Base-by-base conservation (phyloP, 1,140 invertebrate genomes). In the Sipha flava region DNA sequence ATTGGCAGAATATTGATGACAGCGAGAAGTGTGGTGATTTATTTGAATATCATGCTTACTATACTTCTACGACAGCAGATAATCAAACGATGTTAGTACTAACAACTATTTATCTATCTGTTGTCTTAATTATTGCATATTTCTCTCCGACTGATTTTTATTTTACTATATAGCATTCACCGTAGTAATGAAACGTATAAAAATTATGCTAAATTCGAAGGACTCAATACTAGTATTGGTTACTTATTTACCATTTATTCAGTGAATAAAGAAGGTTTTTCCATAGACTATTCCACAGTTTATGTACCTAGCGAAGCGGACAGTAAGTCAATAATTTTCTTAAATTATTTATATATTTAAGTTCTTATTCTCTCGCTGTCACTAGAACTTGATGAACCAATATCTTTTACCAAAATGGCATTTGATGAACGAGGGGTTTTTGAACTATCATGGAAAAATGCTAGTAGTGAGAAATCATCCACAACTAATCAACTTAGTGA, bases 401-500 rank as follows among this genome's bases (percentile, higher is more conserved):
- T 85, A 72, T 86, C 88, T 2, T 89, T 92, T 80, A 91, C 90
- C 4, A 93, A 92, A 84, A 90, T 91, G 18, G 89, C 89, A 75
- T 91, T 89, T 84, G 80, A 70, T 7, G 88, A 89, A 52, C 87
- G 88, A 83, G 89, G 90, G 34, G 85, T 88, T 5, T 93, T 92
- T 84, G 90, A 92, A 83, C 85, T 93, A 21, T 91, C 90, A 37
- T 94, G 92, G 92, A 88, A 89, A 75, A 85, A 86, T 40, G 88
- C 89, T 52, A 80, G 80, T 18, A 70, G 81, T 14, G 81, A 82
- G 37, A 80, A 81, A 0, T 84, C 88, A 54, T 80, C 83, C 10
- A 59, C 45, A 7, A 75, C 82, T 21, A 85, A 85, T 81, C 49
- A 26, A 29, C 85, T 88, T 45, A 85, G 40, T 1, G 88, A 87